Base-by-base conservation (phyloP, 2,888 invertebrate genomes). In the Fragum sueziense region DNA sequence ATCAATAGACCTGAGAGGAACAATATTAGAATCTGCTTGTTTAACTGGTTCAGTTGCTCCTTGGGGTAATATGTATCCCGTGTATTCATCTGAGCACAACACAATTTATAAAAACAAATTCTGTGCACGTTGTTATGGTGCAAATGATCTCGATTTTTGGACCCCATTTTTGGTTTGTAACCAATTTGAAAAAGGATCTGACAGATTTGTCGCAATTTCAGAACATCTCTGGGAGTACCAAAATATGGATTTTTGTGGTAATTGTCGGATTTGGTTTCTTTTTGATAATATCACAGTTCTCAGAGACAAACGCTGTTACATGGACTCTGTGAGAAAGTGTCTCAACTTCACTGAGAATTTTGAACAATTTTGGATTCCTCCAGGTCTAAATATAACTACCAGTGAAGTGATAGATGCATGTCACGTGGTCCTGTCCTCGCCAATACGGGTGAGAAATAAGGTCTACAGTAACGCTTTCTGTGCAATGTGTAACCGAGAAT, bases 101-200 rank as follows among this genome's bases (percentile, higher is more conserved):
- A 14, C 7, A 11, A 65, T 65, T 41, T 65, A 65, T 25, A 65
- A 41, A 25, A 65, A 65, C 22, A 11, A 22, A 14, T 27, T 41
- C 41, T 65, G 65, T 65, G 65, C 65, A 2, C 9, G 41, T 22
- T 65, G 65, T 41, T 41, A 65, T 41, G 65, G 65, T n/a, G 65
- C 17, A 22, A 2, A 33, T 1, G 65, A 41, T 6, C 0, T 22
- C 11, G 41, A 65, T 1, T n/a, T 20, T 41, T 41, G 22, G 65
- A 7, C 33, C 9, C 41, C 65, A 25, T n/a, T 65, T 22, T 41
- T 65, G 41, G 65, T 65, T 41, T 65, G 65, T 27, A 25, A 65
- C 27, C 25, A n/a, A 22, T n/a, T 7, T 4, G 57, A 62, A n/a
- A 9, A 33, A 17, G 9, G n/a, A 3, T n/a, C 62, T 34, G 65